Base-by-base conservation (phyloP, 2,113 vertebrate genomes). In the Hippocampus guttulatus region DNA sequence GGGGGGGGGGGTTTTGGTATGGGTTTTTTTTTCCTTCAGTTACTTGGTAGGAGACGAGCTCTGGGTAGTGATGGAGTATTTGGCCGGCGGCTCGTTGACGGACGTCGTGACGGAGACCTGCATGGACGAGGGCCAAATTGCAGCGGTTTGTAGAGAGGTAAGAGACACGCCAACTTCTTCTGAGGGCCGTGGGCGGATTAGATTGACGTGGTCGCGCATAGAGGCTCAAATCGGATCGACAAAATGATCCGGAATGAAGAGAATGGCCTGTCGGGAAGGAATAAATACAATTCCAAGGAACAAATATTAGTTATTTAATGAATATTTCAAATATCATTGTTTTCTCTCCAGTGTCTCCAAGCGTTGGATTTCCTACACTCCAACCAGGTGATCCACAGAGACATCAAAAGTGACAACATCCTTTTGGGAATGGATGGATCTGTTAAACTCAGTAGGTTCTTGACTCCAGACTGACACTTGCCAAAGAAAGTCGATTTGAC, bases 101-200 rank as follows among this genome's bases (percentile, higher is more conserved):
- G 97, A 99, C 58, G 97, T 99, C 25, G 97, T 99, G 75, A 99
- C 97, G 0, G 97, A 99, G 89, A 98, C 97, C 0, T 98, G 96
- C 77, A 99, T 99, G 97, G 97, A 99, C 47, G 97, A 99, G 87
- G 97, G 97, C 74, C 97, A 99, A 92, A 99, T 99, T 62, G 97
- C 97, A 75, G 95, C 97, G 54, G 97, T 99, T 81, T 99, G 97
- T 88, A 93, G 97, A 91, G 97, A 99, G 95, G 96, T 98, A 90
- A 92, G 91, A 71, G 12, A 72, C 67, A 73, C 75, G 77, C 67
- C 81, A 74, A 38, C 33, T 38, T 38, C 5, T 38, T 38, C 33
- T 38, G 33, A 1, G 33, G 33, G 33, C 33, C 33, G 5, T 38
- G 33, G 33, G 33, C 33, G 33, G 33, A 7, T 38, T 38, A 38